phyloP scores from a whole-genome alignment of 2,888 invertebrate species.

The Cephus rjabovi region DNA sequence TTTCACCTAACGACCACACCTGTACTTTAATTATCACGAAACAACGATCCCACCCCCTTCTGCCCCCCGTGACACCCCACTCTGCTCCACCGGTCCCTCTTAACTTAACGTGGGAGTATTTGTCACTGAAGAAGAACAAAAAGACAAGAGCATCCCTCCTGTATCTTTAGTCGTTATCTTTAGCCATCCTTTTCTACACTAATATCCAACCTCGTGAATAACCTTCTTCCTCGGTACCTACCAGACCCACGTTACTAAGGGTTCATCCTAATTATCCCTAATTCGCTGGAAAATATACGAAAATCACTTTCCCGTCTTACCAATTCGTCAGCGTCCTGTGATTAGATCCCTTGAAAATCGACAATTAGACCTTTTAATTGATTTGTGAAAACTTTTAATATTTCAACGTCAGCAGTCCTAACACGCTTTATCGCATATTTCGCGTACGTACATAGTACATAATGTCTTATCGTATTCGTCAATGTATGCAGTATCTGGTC shows the following conservation, averaged over 20 bases:
- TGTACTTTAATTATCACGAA: constrained; percentile 49
- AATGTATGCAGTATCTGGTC: background rate
- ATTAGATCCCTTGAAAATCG: background rate
- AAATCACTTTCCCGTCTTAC: background rate
- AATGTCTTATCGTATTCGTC: background rate
- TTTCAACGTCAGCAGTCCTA: background rate
- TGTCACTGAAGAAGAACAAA: constrained; percentile 47
- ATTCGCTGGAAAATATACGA: background rate
- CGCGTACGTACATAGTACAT: background rate
- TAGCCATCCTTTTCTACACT: background rate
- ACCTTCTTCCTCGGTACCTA: background rate
- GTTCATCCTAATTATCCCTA: background rate
- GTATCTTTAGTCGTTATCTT: background rate
- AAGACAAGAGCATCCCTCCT: constrained; percentile 26
- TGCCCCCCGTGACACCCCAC: background rate
- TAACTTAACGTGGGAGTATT: constrained; percentile 50
- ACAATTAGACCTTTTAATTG: background rate
- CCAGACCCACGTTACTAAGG: background rate
- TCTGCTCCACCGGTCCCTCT: constrained; percentile 30
- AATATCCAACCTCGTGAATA: background rate
- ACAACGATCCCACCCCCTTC: constrained; percentile 30
- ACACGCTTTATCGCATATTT: background rate
- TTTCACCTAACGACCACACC: constrained; percentile 44
- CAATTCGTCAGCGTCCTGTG: background rate
- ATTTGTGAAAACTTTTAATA: background rate